Evolutionary conservation across 2,888 invertebrate species (phyloP), one percentile per base, ranked within the genome.

Genomic region (Griposia aprilina): DNA sequence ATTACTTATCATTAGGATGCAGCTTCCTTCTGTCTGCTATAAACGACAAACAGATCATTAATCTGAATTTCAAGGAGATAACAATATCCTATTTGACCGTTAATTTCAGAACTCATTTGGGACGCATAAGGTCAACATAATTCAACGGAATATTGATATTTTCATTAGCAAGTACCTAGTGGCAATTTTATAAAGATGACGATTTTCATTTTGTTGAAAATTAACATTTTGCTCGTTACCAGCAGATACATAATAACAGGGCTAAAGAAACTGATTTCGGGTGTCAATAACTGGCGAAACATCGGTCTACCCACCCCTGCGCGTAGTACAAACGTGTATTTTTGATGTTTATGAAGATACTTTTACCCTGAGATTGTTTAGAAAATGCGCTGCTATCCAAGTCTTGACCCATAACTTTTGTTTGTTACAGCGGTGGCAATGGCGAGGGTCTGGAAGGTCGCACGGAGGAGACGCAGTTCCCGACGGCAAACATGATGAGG

Each of bases 401-500:
- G 17, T 60, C 17, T 15, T 74, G 0, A 69, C 26, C 13, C 15
- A 26, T 17, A 30, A 2, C 0, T 59, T 36, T 57, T 57, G 30
- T 71, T 84, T 79, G 84, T 88, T 85, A 4, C 88, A 92, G 91
- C 87, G 91, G 91, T 93, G 97, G 97, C 97, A 89, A 89, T 86
- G 92, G 90, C 57, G 94, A 94, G 65, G 94, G 90, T 6, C 83
- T 95, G 82, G 95, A 97, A 83, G 92, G 95, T 45, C 95, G 96
- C 77, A 92, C 93, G 57, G 96, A 95, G 60, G 94, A 95, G 57
- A 83, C 89, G 4, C 94, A 93, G 89, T 94, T 96, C 84, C 96
- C 96, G 4, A 91, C 93, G 41, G 94, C 94, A 36, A 93, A 94
- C 83, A 94, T 95, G 5, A 91, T 97, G 78, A 93, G 96, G 6